Percentiles rank a stretch among this genome's conserved stretches.
Conservation (phyloP, 92 coral and sea anemone species). For the Isaurus tuberculatus region DNA sequence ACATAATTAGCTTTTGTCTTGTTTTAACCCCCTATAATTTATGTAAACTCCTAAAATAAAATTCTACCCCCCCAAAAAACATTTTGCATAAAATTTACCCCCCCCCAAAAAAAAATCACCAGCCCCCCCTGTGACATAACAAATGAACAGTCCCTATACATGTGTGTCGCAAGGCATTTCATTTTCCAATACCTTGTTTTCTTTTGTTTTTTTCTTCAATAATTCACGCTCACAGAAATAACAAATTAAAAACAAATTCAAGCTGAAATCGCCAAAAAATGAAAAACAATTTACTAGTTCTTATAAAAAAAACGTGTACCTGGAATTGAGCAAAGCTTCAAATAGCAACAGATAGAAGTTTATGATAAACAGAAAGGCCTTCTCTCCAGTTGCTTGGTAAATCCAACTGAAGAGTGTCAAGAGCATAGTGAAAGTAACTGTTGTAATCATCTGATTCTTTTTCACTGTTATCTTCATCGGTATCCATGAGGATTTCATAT, state of each 20-base stretch:
- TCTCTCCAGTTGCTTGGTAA: slow-evolving; percentile 59
- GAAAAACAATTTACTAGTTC: neutral
- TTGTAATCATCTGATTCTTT: slow-evolving; percentile 58
- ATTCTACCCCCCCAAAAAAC: neutral
- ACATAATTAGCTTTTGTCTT: slow-evolving; percentile 1
- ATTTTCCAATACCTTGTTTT: too few relatives aligned
- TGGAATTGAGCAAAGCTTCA: neutral
- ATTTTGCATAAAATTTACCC: too few relatives aligned
- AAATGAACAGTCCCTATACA: neutral
- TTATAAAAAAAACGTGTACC: neutral
- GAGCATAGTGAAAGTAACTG: slow-evolving; percentile 50
- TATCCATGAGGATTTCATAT: slow-evolving; percentile 36
- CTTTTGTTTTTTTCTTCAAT: neutral
- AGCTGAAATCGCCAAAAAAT: neutral
- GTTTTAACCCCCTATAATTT: slow-evolving; percentile 24
- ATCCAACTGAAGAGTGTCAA: slow-evolving; percentile 48
- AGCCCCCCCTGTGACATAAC: too few relatives aligned
- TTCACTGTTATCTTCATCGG: slow-evolving; percentile 7
- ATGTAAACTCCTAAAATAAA: slow-evolving; percentile 6
- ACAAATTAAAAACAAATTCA: too few relatives aligned
- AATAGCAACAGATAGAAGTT: slow-evolving; percentile 55
- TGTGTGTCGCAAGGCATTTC: slow-evolving; percentile 1
- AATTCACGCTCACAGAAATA: neutral
- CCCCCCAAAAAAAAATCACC: too few relatives aligned
- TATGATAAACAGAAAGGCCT: slow-evolving; percentile 53